Evolutionary conservation across 2,113 vertebrate genomes (phyloP), one percentile per base, ranked within the genome.

Genomic region (Gavialis gangeticus): DNA sequence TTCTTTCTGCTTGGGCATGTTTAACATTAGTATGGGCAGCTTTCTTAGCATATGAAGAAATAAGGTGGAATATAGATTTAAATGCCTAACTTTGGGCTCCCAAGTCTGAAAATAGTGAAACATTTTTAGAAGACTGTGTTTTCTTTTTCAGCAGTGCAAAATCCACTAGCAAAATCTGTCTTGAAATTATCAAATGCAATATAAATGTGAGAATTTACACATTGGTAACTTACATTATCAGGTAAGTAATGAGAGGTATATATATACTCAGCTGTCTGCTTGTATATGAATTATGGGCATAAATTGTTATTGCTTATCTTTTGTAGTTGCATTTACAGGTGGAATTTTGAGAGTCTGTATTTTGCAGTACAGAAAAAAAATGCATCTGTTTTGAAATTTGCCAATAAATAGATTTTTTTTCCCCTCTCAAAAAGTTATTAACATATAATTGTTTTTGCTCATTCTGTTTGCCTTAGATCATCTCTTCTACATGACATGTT

Each of bases 21-120:
- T 91, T 89, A 89, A 82, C 64, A 79, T 89, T 94, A 86, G 90
- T 97, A 85, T 96, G 96, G n/a, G 93, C 95, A 94, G 54, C 4
- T 90, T 58, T 73, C 86, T 79, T 82, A 82, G 69, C 15, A n/a
- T 22, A 8, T n/a, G 75, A 57, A 60, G 69, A 34, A 15, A 64
- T 66, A 89, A 79, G 27, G 15, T 14, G 79, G 60, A 73, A 30
- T 0, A 1, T 21, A 63, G 30, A 69, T 56, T 6, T 77, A 54
- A 17, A 62, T 56, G 64, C 30, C 11, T 94, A 6, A 73, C n/a
- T 89, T 91, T 75, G 28, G 10, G 77, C 78, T 91, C 59, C 80
- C 57, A 62, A 54, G 57, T 67, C 58, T 57, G 77, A 10, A 60
- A 82, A 10, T 34, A 10, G 34, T 84, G 28, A 86, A 46, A 54